These are phyloP conservation scores for Acronicta alni DNA, from an alignment of 2,888 invertebrate species.

Conservation along the genomic window DNA sequence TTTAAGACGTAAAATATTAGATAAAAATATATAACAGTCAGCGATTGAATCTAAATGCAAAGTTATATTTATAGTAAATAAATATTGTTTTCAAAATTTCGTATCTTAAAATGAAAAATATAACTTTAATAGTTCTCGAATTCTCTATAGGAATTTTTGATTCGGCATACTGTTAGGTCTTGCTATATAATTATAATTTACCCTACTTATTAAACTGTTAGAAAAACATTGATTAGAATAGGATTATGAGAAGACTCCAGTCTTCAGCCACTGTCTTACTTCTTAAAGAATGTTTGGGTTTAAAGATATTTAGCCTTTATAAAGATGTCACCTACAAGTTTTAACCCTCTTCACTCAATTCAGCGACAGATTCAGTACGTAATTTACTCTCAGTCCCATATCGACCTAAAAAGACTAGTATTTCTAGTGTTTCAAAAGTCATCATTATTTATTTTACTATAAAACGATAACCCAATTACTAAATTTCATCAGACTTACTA, in stretches of 20 bases:
- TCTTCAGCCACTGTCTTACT: constrained; percentile 13
- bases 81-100: not conserved
- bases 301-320: constrained; percentile 43
- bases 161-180: no score
- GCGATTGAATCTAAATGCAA: no score
- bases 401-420: constrained; percentile 28
- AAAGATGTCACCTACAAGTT: constrained; percentile 46
- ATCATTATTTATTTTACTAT: constrained; percentile 22
- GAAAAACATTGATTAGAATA: no score
- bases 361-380: constrained; percentile 19
- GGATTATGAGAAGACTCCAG: no score
- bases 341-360: constrained; percentile 48
- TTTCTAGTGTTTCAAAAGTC: constrained; percentile 25
- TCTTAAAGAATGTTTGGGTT: constrained; percentile 16
- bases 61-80: no score
- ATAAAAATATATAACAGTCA: no score
- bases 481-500: not conserved
- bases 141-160: no score
- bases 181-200: no score
- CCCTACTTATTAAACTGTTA: no score
- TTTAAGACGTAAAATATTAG: not conserved
- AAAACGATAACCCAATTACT: no score
- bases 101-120: not conserved
- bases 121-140: no score
- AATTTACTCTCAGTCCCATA: constrained; percentile 34